Base-by-base conservation (phyloP, 2,797 vertebrate genomes). In the Alcedo quadribrachys region DNA sequence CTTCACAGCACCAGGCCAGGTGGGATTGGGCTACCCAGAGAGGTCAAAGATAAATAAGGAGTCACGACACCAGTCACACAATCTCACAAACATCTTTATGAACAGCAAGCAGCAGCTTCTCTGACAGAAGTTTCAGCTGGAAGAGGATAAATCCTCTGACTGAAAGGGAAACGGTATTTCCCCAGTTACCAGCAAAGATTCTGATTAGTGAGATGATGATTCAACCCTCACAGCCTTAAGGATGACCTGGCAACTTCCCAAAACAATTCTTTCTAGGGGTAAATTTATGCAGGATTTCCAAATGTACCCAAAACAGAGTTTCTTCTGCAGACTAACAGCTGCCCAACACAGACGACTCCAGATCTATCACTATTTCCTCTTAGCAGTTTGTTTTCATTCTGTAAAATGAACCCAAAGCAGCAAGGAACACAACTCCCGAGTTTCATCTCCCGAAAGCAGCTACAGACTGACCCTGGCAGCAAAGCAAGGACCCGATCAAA, bases 251-350 rank as follows among this genome's bases (percentile, higher is more conserved):
- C 67, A 89, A 8, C 43, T 51, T 83, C 80, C 83, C 90, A 92
- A 15, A 92, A n/a, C 69, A 51, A 63, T 68, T 55, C 58, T 28
- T 92, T 76, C 62, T 60, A 30, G 15, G 42, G 35, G 46, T 61
- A 78, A 79, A 87, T 68, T 81, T 40, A 87, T 7, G 10, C 70
- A 65, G 75, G 69, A 73, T 17, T 63, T 43, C 55, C 40, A 76
- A 63, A 90, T 18, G 11, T 11, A 68, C 20, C 50, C 79, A 77
- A 68, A 91, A 63, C 46, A 80, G 63, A 55, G 58, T 50, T 85
- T 28, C 53, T 77, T 77, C 58, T 48, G 65, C 82, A 91, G 75
- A 69, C 42, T 68, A 87, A 69, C 78, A 93, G 58, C 78, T 68
- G 84, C 50, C 27, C 54, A 45, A 65, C 5, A 2, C 32, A 75